Base-by-base conservation (phyloP, 1,140 invertebrate genomes). In the Nasonia longicornis region DNA sequence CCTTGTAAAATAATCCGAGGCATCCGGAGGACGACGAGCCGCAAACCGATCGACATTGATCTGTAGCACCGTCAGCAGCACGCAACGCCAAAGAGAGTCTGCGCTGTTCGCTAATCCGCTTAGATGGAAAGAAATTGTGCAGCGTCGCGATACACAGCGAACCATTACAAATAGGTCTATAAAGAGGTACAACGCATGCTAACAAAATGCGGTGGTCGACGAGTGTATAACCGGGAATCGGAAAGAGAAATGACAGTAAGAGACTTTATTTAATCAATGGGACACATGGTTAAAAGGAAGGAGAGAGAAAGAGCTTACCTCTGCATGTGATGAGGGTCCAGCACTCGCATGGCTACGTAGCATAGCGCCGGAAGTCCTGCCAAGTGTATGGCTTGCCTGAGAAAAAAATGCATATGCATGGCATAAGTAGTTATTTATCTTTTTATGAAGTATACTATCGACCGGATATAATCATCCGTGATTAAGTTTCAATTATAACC, bases 351-450 rank as follows among this genome's bases (percentile, higher is more conserved):
- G 22, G 95, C 92, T 82, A 94, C 89, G 87, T 96, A 97, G 90
- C 95, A 95, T 85, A 96, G 86, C 83, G 94, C 92, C 67, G 95
- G 94, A 79, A 96, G 90, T 83, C 94, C 93, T 72, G 94, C 93
- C 85, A 96, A 92, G 89, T 96, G 95, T 84, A 96, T 92, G 6
- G 95, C 93, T 91, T 96, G 95, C 83, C 94, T 95, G 90, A 22
- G 63, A 22, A 79, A 79, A 70, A 35, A 35, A 35, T 35, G 3
- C 26, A 66, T 10, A 38, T 20, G 31, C 31, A 69, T 69, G 11
- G 2, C 11, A 69, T 69, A 8, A 8, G 12, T 26, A 69, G 29
- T 35, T 26, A 6, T 69, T 29, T 14, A 69, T 26, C 2, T 69
- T 69, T 69, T 35, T 20, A 63, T 22, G 1, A 63, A 22, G 58